Base-by-base conservation (phyloP, 2,888 invertebrate species). In the Drosophila infuscata region DNA sequence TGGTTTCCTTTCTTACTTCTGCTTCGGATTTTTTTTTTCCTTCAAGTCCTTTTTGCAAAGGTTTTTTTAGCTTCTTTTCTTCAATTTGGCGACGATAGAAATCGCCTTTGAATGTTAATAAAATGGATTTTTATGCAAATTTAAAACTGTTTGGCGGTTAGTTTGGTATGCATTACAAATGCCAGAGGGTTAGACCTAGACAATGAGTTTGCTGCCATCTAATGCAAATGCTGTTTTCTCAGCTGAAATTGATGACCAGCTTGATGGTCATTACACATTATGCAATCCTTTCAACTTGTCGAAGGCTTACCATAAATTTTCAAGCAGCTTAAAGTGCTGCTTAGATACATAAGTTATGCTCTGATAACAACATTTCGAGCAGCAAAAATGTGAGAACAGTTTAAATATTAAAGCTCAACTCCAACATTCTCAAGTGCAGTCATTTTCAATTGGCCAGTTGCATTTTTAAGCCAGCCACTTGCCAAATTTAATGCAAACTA, bases 71-170 rank as follows among this genome's bases (percentile, higher is more conserved):
- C 83, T 78, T 66, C 70, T 88, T 88, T 84, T 68, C 87, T 83
- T 86, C 86, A 84, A 86, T 87, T 83, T 87, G 79, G 76, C 75
- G 76, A 76, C 87, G 81, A 81, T 89, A 83, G 71, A 70, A 81
- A 85, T 87, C 83, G 83, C 77, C 80, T 85, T 89, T 87, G 83
- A 87, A 84, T 87, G 87, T 84, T 84, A 88, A 87, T 87, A 84
- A 89, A 89, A 87, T 81, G 87, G 83, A 82, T 84, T 87, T 87
- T 84, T 87, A 87, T 89, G 89, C 89, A 87, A 87, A 87, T 89
- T 87, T 83, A 81, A 79, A 81, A 89, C 81, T 86, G 88, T 88
- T 88, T 80, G 78, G 83, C 75, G 78, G 75, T 75, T 76, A 78
- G 68, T 73, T 77, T 71, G 81, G 70, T 82, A 87, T 87, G 83